Percentiles rank a stretch among this genome's conserved stretches.
phyloP scores from a whole-genome alignment of 1,140 invertebrate species.

The Hyles euphorbiae region DNA sequence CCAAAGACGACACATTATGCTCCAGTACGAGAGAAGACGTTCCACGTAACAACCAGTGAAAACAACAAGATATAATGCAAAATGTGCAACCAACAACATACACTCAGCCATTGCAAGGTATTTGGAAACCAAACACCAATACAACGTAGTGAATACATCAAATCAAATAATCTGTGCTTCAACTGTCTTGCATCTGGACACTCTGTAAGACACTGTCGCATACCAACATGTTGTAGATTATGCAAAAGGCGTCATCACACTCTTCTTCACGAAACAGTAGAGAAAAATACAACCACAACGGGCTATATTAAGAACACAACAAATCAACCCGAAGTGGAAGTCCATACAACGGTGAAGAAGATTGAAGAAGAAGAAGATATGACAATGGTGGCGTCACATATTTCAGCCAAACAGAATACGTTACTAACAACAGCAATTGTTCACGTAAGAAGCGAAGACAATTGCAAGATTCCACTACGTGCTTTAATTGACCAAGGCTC shows the following conservation, averaged over 20 bases:
- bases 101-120: slow-evolving; percentile 26
- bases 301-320: slow-evolving; percentile 10
- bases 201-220: slow-evolving; percentile 25
- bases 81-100: slow-evolving; percentile 25
- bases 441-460: slow-evolving; percentile 10
- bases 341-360: too few relatives aligned
- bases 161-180: slow-evolving; percentile 31
- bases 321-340: too few relatives aligned
- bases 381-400: slow-evolving; percentile 22
- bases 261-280: slow-evolving; percentile 25
- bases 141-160: slow-evolving; percentile 27
- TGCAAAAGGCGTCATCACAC: slow-evolving; percentile 36
- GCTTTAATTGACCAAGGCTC: slow-evolving; percentile 23
- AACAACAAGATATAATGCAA: slow-evolving; percentile 10
- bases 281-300: slow-evolving; percentile 3
- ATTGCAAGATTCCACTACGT: slow-evolving; percentile 10
- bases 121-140: slow-evolving; percentile 20
- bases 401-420: slow-evolving; percentile 14
- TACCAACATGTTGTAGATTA: slow-evolving; percentile 26
- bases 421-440: slow-evolving; percentile 19
- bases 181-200: slow-evolving; percentile 34
- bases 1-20: slow-evolving; percentile 5
- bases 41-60: slow-evolving; percentile 8
- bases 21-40: slow-evolving; percentile 11
- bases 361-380: slow-evolving; percentile 17